Conservation (phyloP, 2,797 vertebrate species). For the Karalla daura region DNA sequence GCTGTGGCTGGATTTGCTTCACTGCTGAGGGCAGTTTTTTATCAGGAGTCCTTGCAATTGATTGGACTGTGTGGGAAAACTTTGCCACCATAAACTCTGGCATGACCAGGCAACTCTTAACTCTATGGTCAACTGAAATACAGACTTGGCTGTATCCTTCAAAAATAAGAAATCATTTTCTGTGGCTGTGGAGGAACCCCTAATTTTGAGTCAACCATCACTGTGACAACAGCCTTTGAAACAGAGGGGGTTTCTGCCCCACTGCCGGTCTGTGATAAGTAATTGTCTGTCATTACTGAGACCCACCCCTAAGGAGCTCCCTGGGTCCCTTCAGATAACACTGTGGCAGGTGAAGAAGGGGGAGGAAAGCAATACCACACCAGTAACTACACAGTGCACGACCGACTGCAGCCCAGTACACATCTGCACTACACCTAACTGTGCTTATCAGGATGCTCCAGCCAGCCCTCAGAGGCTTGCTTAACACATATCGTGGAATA, state of each 20-base stretch:
- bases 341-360: constrained; percentile 46
- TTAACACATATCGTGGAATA: constrained; percentile 49
- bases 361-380: constrained; percentile 52
- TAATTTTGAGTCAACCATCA: neutral
- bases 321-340: constrained; percentile 68
- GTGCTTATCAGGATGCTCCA: constrained; percentile 75
- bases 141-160: neutral
- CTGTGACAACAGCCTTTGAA: constrained; percentile 17
- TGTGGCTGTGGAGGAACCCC: neutral
- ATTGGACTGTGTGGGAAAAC: neutral
- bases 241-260: constrained; percentile 22
- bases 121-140: neutral
- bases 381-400: constrained; percentile 42
- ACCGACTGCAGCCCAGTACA: constrained; percentile 39
- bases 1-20: neutral
- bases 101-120: neutral
- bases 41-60: neutral
- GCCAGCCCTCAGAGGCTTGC: constrained; percentile 64
- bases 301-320: constrained; percentile 57
- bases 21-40: neutral
- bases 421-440: constrained; percentile 41
- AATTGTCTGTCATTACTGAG: constrained; percentile 61
- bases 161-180: neutral
- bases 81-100: neutral
- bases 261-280: constrained; percentile 43